phyloP scores from a whole-genome alignment of 2,797 vertebrate genomes.

The Thalassophryne amazonica region DNA sequence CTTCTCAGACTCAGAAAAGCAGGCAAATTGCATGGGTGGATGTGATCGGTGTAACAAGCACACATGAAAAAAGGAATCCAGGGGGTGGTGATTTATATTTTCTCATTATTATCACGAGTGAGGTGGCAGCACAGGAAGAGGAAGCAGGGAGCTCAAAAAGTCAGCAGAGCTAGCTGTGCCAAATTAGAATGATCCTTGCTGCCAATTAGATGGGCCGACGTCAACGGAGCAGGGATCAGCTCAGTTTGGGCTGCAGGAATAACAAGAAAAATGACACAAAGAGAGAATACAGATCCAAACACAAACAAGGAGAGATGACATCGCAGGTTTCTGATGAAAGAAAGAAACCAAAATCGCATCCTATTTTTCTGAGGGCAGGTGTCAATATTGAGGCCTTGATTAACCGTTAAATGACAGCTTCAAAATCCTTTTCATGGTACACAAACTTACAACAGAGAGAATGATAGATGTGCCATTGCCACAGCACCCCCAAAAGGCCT shows the following conservation, averaged over 20 bases:
- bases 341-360: neutral
- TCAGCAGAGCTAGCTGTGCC: slow-evolving; percentile 26
- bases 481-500: too few species aligned
- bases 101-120: slow-evolving; percentile 55
- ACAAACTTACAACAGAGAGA: too few species aligned
- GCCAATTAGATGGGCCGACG: slow-evolving; percentile 66
- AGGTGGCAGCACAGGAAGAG: slow-evolving; percentile 20
- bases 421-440: too few species aligned
- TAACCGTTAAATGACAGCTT: too few species aligned
- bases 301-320: slow-evolving; percentile 21
- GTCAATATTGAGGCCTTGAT: too few species aligned
- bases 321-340: neutral
- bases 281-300: slow-evolving; percentile 33
- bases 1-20: slow-evolving; percentile 67
- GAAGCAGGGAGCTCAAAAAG: slow-evolving; percentile 16
- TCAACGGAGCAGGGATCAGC: slow-evolving; percentile 33
- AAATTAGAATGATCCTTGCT: slow-evolving; percentile 61
- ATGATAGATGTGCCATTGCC: too few species aligned
- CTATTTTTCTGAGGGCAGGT: neutral
- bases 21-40: slow-evolving; percentile 70
- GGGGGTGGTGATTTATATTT: slow-evolving; percentile 45
- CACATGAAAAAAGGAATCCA: slow-evolving; percentile 6
- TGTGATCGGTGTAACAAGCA: slow-evolving; percentile 69
- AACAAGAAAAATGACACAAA: slow-evolving; percentile 52
- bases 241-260: slow-evolving; percentile 50